phyloP scores from a whole-genome alignment of 2,113 vertebrate species.

The Pluvialis apricaria region DNA sequence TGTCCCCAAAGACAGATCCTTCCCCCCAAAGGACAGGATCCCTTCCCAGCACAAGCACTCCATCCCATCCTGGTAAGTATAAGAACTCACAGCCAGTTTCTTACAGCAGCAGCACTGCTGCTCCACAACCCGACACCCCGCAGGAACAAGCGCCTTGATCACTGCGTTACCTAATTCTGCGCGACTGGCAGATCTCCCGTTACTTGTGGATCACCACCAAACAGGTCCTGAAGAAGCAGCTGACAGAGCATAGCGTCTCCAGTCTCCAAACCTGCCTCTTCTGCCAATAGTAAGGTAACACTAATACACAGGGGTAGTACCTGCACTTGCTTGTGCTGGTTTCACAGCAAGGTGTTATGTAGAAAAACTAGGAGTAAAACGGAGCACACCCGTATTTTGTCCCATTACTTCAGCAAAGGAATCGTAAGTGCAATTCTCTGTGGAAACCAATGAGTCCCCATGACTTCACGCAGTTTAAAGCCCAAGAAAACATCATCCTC shows the following conservation, averaged over 20 bases:
- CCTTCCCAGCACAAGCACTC: background rate
- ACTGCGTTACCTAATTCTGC: fast-evolving
- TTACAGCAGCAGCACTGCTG: background rate
- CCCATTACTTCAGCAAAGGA: background rate
- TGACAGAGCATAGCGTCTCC: fast-evolving
- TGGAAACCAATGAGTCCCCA: fast-evolving
- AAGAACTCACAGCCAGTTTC: too few relatives aligned
- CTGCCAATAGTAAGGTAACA: background rate
- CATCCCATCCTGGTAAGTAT: fast-evolving
- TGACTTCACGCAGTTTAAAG: fast-evolving
- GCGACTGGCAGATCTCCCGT: too few relatives aligned
- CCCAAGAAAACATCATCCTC: fast-evolving
- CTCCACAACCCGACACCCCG: background rate
- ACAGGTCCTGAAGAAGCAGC: background rate
- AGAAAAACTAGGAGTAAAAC: background rate
- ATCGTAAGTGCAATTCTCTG: fast-evolving
- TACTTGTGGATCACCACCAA: fast-evolving
- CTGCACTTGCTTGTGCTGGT: too few relatives aligned
- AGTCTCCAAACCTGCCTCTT: background rate
- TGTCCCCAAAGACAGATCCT: background rate
- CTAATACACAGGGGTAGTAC: fast-evolving
- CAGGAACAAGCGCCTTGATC: background rate
- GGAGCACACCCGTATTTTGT: background rate
- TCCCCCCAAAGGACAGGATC: background rate
- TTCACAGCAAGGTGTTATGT: fast-evolving